Base-by-base conservation (phyloP, 1,140 invertebrate species). In the Rhysida immarginata region DNA sequence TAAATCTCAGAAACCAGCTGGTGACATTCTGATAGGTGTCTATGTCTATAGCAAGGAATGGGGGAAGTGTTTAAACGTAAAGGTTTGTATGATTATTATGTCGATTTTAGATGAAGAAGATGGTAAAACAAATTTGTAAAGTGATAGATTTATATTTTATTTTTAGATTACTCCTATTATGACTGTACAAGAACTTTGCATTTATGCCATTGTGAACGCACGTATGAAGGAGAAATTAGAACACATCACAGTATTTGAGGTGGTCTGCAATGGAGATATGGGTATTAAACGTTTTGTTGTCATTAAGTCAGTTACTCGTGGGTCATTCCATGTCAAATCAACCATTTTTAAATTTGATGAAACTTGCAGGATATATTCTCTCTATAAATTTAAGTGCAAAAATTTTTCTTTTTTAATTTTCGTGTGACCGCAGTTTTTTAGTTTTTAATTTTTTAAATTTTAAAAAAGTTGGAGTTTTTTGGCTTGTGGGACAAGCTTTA, bases 121-220 rank as follows among this genome's bases (percentile, higher is more conserved):
- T 46, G 8, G 18, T 35, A 35, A 35, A 35, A 35, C 16, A 35
- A 35, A 35, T 35, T 5, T 35, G 5, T 5, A 35, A 35, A 35
- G 16, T 35, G 29, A 35, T 35, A 8, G 16, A 8, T 35, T 35
- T 5, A 35, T 35, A 35, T 35, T 35, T 46, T 46, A 5, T 46
- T 51, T 72, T 54, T 65, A 85, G 82, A 75, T 90, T 52, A 81
- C 79, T 23, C 85, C 86, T 1, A 81, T 78, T 45, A 84, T 84
- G 70, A 84, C 82, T 2, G 81, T 82, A 8, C 25, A 59, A 25
- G 83, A 86, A 54, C 65, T 89, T 16, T 84, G 84, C 42, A 26
- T 25, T 13, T 57, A 57, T 51, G 61, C 59, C 35, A 50, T 61
- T 70, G 73, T 45, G 82, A 84, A 66, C 67, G 85, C 1, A 74